A percentile compares a stretch with the other conserved stretches of the same genome.
Conservation (phyloP, 1,140 invertebrate species). For the Cotesia glomerata region DNA sequence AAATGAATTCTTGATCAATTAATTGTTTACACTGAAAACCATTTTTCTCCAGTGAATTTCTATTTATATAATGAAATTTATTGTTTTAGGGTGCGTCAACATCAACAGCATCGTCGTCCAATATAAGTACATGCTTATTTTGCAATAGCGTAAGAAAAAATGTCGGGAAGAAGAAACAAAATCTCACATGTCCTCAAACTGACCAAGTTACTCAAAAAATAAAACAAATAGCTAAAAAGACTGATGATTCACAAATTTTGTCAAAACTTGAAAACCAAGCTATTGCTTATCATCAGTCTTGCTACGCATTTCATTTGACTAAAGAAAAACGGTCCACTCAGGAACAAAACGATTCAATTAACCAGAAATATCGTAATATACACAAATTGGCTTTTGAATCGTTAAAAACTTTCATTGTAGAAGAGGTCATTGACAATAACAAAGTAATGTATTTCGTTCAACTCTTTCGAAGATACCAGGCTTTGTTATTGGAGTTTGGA, state of each 20-base stretch:
- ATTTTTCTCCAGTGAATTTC: too few relatives aligned
- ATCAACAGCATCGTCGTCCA: too few relatives aligned
- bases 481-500: slow-evolving; percentile 38
- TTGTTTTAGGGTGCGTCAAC: too few relatives aligned
- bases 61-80: too few relatives aligned
- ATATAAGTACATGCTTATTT: too few relatives aligned
- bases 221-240: slow-evolving; percentile 3
- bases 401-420: slow-evolving; percentile 27
- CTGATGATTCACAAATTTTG: slow-evolving; percentile 16
- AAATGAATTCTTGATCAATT: too few relatives aligned
- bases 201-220: too few relatives aligned
- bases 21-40: too few relatives aligned
- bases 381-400: slow-evolving; percentile 18
- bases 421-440: slow-evolving; percentile 39
- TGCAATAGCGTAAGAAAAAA: too few relatives aligned
- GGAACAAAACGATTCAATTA: slow-evolving; percentile 17
- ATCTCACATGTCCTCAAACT: too few relatives aligned
- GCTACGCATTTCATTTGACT: slow-evolving; percentile 10
- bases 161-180: too few relatives aligned
- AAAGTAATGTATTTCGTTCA: slow-evolving; percentile 36
- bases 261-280: slow-evolving; percentile 14
- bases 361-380: slow-evolving; percentile 16
- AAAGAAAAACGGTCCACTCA: slow-evolving; percentile 8
- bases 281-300: slow-evolving; percentile 9
- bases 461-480: slow-evolving; percentile 40